phyloP scores from a whole-genome alignment of 2,797 vertebrate species.

The Xenops minutus region DNA sequence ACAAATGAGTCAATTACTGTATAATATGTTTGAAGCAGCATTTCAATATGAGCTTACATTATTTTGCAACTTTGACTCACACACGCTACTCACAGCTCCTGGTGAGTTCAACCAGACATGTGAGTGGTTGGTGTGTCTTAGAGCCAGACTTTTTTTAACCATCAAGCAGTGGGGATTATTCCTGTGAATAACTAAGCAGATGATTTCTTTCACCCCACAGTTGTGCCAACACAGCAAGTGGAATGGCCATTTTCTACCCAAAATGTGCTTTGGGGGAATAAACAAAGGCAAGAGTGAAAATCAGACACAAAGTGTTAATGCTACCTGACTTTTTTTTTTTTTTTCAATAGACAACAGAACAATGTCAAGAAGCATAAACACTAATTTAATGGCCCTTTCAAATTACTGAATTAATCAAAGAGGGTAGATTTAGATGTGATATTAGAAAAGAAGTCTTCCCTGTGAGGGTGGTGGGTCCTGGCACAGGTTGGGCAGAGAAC shows the following conservation, averaged over 20 bases:
- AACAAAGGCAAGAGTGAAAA: not conserved
- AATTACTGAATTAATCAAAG: not conserved
- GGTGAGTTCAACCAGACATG: not conserved
- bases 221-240: not conserved
- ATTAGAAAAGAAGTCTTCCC: not conserved
- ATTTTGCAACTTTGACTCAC: not conserved
- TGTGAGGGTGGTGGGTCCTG: fast-evolving
- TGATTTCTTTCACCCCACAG: not conserved
- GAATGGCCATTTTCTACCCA: not conserved
- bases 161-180: not conserved
- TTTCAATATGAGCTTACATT: not conserved
- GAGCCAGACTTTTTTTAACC: not conserved
- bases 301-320: not conserved
- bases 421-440: not conserved
- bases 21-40: not conserved
- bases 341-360: not conserved
- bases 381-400: not conserved
- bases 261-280: not conserved
- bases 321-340: not conserved
- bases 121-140: not conserved
- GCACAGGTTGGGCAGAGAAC: not conserved
- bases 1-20: not conserved
- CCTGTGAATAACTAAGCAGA: not conserved
- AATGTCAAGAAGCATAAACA: not conserved
- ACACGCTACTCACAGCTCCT: not conserved